Conservation (phyloP, 2,113 vertebrate genomes). For the Emydura subglobosa region DNA sequence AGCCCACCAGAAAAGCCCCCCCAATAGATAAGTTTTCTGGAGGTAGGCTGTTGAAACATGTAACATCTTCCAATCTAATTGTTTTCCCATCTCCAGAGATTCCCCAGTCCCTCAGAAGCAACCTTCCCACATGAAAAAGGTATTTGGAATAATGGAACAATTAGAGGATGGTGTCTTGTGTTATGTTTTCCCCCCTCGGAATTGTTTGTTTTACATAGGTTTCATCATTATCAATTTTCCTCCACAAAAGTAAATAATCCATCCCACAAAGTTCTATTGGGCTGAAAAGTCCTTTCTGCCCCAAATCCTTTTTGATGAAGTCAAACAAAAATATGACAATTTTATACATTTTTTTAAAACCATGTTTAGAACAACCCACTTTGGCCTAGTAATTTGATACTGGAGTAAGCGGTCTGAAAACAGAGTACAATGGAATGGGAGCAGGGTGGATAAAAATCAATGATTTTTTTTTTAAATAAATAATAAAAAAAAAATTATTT, state of each 20-base stretch:
- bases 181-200: not conserved
- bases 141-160: not conserved
- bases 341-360: not conserved
- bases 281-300: not conserved
- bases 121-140: accelerated
- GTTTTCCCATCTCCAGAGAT: not conserved
- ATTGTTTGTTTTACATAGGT: conserved; percentile 19
- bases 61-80: not conserved
- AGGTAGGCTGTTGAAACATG: conserved; percentile 11
- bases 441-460: not conserved
- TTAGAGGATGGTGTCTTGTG: not conserved
- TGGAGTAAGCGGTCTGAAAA: not conserved
- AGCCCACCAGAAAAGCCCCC: not conserved
- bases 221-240: conserved; percentile 29
- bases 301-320: not conserved
- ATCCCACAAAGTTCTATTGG: not conserved
- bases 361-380: not conserved
- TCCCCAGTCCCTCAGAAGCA: not conserved
- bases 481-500: too few species aligned
- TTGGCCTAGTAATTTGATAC: not conserved
- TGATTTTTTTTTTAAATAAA: too few species aligned
- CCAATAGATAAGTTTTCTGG: conserved; percentile 10
- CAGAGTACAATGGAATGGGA: not conserved
- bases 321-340: not conserved
- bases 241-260: not conserved